Percentiles rank a stretch among this genome's conserved stretches.
Evolutionary conservation across 2,113 vertebrate species (phyloP).

Genomic region (Cisticola juncidis): DNA sequence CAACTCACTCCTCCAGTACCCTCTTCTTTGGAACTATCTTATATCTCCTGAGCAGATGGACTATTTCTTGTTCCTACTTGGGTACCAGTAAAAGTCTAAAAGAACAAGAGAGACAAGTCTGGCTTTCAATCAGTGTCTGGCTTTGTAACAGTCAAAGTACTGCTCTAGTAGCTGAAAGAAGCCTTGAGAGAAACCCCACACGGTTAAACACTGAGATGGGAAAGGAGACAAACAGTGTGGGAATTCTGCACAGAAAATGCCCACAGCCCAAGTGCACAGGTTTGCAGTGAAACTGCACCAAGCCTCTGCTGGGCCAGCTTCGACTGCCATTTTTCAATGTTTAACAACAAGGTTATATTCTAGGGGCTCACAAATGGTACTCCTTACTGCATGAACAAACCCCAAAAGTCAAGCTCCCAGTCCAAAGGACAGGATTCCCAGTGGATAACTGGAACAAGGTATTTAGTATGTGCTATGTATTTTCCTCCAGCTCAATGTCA

Average conservation of each 20-base stretch:
- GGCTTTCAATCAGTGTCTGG: neutral
- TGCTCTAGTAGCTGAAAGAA: neutral
- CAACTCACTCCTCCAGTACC: neutral
- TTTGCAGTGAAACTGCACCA: neutral
- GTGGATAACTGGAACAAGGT: neutral
- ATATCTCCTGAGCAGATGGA: neutral
- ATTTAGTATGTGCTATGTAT: neutral
- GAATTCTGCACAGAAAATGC: neutral
- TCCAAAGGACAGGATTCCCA: neutral
- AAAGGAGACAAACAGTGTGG: rapidly evolving
- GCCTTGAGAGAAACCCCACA: neutral
- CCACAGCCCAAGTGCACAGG: neutral
- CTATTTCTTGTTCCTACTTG: neutral
- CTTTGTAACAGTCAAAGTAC: neutral
- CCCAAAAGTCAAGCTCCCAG: neutral
- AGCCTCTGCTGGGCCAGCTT: neutral
- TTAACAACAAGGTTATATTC: neutral
- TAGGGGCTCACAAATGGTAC: neutral
- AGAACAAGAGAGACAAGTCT: neutral
- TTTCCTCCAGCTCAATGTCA: neutral
- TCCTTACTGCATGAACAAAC: neutral
- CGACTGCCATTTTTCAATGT: neutral
- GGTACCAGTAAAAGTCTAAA: neutral
- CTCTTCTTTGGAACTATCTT: neutral
- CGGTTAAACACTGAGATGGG: rapidly evolving